Evolutionary conservation across 35 echinoderm and acorn worm genomes (phyloP), one percentile per base, ranked within the genome.

Genomic region (Acanthaster planci): DNA sequence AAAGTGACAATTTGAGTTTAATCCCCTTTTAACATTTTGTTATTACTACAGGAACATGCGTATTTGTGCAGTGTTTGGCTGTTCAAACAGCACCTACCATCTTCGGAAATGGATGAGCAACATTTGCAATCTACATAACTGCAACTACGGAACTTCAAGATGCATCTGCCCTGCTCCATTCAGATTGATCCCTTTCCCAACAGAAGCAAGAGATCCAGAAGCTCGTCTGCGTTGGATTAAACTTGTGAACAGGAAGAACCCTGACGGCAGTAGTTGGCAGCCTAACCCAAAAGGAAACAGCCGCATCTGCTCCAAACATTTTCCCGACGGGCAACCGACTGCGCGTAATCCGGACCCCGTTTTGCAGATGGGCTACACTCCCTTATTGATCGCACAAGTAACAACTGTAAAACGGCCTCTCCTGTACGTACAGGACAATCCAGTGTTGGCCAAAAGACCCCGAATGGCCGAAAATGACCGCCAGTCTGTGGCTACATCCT

Each of bases 111-210:
- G 76, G 76, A 77, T 18, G 34, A 18, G 8, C 16, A 5, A 77
- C 14, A 39, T 38, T 5, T 77, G n/a, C n/a, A 21, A 15, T 34
- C 14, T 77, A 5, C 76, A 77, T 37, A 34, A 34, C 2, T 38
- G 35, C 5, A 22, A 68, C 35, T 5, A 60, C 39, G 34, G 57
- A 2, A 67, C 3, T 60, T 52, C 26, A 10, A 3, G 34, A 4
- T 84, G 82, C 27, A n/a, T 19, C 17, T 84, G 82, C 27, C 21
- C 10, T 12, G 9, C 53, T 64, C 82, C 84, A 76, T 86, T 86
- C 39, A 2, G 15, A 18, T 40, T 86, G 18, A 76, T 7, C 31
- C 7, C 84, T 10, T 86, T 76, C 52, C 84, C 59, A 37, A 86
- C 57, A 2, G 21, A 68, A 68, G 40, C 17, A 55, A 76, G 47